Conservation (phyloP, 2,888 invertebrate genomes). For the Peribatodes rhomboidaria region DNA sequence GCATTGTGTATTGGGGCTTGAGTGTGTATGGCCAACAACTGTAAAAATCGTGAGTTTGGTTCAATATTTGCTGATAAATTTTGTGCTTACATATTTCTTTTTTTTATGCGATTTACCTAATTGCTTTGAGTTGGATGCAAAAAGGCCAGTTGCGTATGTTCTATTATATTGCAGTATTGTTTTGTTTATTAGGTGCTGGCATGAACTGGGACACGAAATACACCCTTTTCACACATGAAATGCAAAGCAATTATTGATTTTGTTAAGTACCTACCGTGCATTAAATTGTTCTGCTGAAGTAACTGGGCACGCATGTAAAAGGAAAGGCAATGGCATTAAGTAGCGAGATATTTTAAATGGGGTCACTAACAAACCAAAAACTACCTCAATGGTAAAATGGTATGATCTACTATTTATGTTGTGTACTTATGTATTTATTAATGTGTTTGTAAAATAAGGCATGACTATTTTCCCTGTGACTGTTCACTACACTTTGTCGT, state of each 20-base stretch:
- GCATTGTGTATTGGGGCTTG: not conserved
- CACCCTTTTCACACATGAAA: not conserved
- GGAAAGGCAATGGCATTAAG: conserved; percentile 3
- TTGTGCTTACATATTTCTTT: not conserved
- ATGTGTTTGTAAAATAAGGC: not conserved
- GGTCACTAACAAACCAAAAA: conserved; percentile 7
- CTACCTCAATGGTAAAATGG: not conserved
- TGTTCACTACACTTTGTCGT: not conserved
- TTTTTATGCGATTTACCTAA: conserved; percentile 9
- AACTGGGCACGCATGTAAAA: conserved; percentile 8
- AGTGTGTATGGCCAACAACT: not conserved
- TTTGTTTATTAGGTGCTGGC: conserved; percentile 17
- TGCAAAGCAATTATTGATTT: not conserved
- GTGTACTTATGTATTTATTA: not conserved
- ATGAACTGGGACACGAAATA: conserved; percentile 24
- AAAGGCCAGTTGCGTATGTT: not conserved
- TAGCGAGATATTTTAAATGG: conserved; percentile 6
- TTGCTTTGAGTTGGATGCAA: conserved; percentile 5
- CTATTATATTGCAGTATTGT: conserved; percentile 4
- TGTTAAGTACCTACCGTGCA: not conserved
- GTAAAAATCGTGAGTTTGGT: not conserved
- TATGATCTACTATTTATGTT: not conserved
- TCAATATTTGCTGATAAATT: not conserved
- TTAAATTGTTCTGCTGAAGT: not conserved
- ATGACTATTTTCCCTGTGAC: not conserved